Percentiles rank a stretch among this genome's conserved stretches.
phyloP scores from a whole-genome alignment of 2,797 vertebrate species.

The Myotis pilosus region DNA sequence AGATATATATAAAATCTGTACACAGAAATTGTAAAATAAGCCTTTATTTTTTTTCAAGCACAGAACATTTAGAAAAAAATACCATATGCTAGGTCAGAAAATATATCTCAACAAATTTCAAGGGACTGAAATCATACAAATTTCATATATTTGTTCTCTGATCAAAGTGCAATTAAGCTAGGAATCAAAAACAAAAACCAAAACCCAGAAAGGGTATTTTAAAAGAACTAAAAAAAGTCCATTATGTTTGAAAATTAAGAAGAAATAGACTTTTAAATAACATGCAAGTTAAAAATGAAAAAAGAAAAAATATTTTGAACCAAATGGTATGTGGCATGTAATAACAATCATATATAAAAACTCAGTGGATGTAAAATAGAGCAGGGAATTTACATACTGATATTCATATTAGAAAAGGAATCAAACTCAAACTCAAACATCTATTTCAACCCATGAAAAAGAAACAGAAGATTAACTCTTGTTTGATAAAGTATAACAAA shows the following conservation, averaged over 20 bases:
- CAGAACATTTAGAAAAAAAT: background rate
- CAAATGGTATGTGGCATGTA: background rate
- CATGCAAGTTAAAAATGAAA: background rate
- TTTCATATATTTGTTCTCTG: background rate
- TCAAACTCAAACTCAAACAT: background rate
- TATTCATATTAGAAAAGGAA: background rate
- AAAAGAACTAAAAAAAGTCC: background rate
- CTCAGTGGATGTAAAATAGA: background rate
- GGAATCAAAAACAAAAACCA: background rate
- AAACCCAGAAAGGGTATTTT: background rate
- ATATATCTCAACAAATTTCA: background rate
- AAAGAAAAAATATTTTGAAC: slow-evolving; percentile 12
- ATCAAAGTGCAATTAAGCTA: background rate
- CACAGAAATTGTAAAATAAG: background rate
- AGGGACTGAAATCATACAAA: background rate
- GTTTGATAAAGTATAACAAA: background rate
- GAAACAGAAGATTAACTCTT: background rate
- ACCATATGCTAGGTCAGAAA: background rate
- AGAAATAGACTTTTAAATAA: background rate
- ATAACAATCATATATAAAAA: slow-evolving; percentile 5
- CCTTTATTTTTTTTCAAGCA: background rate
- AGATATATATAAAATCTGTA: background rate
- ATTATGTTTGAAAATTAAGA: background rate
- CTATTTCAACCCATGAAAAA: background rate
- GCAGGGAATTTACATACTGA: background rate